phyloP scores from a whole-genome alignment of 2,888 invertebrate genomes.

The Caenorhabditis doughertyi region DNA sequence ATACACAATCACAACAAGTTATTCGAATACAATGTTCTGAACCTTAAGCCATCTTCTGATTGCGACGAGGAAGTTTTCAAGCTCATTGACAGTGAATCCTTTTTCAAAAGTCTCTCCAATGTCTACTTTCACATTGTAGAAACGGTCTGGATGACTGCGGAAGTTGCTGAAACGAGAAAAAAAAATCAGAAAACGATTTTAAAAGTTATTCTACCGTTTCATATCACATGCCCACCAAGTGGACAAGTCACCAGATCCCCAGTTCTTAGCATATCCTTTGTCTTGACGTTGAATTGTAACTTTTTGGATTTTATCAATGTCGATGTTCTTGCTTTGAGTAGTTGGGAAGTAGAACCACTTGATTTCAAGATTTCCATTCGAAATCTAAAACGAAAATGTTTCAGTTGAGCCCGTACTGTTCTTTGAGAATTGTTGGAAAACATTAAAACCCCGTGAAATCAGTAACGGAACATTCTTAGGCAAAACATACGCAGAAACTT shows the following conservation, averaged over 20 bases:
- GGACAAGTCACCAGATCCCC: slow-evolving; percentile 50
- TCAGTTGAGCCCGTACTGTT: not conserved
- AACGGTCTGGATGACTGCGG: slow-evolving; percentile 52
- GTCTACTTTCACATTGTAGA: slow-evolving; percentile 60
- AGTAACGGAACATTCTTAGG: too few species aligned
- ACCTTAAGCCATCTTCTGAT: slow-evolving; percentile 47
- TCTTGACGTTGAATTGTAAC: slow-evolving; percentile 42
- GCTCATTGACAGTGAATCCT: slow-evolving; percentile 59
- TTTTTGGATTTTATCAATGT: slow-evolving; percentile 46
- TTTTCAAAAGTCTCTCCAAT: slow-evolving; percentile 61
- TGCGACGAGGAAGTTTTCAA: slow-evolving; percentile 37
- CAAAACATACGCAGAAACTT: too few species aligned
- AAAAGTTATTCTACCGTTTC: too few species aligned
- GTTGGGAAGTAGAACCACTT: slow-evolving; percentile 64
- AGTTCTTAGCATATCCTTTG: slow-evolving; percentile 52
- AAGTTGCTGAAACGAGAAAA: slow-evolving; percentile 47
- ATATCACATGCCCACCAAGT: slow-evolving; percentile 66
- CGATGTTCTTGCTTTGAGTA: slow-evolving; percentile 36
- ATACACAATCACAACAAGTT: not conserved
- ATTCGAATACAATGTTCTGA: slow-evolving; percentile 48
- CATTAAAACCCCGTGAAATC: too few species aligned
- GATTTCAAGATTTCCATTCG: slow-evolving; percentile 48
- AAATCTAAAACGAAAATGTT: slow-evolving; percentile 33
- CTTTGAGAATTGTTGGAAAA: not conserved
- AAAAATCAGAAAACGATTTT: not conserved